Percentiles rank a stretch among this genome's conserved stretches.
These are phyloP conservation scores for Styela clava DNA, from an alignment of 23 tunicate genomes.

Conservation along the genomic window DNA sequence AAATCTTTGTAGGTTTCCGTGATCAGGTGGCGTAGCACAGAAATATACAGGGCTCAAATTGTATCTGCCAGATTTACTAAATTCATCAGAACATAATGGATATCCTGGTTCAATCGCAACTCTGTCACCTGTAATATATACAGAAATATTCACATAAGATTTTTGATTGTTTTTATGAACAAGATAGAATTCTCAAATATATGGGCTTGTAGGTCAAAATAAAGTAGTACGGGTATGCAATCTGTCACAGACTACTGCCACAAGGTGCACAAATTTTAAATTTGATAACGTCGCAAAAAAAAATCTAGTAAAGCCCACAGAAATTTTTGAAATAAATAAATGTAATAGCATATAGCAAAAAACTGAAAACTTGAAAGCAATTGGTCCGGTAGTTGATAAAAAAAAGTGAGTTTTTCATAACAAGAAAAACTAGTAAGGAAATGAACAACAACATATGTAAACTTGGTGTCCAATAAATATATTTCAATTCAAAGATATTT, in stretches of 20 bases:
- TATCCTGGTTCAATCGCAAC: constrained; percentile 99
- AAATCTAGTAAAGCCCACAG: no score
- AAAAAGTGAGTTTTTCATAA: background rate
- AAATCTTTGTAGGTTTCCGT: constrained; percentile 80
- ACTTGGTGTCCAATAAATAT: no score
- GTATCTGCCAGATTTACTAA: constrained; percentile 70
- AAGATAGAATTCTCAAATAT: no score
- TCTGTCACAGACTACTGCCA: no score
- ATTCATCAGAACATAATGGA: constrained; percentile 83
- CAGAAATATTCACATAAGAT: background rate
- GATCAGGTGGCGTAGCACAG: constrained; percentile 99
- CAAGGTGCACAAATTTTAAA: no score
- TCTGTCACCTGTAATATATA: constrained; percentile 88
- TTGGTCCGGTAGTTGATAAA: background rate
- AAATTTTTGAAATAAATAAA: background rate
- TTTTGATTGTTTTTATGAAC: no score
- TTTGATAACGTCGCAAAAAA: no score
- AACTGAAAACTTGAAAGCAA: background rate
- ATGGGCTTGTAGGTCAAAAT: no score
- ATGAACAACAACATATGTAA: background rate
- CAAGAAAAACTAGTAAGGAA: background rate
- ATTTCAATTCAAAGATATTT: no score
- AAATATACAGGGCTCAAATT: constrained; percentile 90
- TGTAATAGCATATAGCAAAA: background rate
- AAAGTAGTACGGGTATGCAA: no score